These are phyloP conservation scores for Diachrysia chrysitis DNA, from an alignment of 2,888 invertebrate genomes.

Conservation along the genomic window DNA sequence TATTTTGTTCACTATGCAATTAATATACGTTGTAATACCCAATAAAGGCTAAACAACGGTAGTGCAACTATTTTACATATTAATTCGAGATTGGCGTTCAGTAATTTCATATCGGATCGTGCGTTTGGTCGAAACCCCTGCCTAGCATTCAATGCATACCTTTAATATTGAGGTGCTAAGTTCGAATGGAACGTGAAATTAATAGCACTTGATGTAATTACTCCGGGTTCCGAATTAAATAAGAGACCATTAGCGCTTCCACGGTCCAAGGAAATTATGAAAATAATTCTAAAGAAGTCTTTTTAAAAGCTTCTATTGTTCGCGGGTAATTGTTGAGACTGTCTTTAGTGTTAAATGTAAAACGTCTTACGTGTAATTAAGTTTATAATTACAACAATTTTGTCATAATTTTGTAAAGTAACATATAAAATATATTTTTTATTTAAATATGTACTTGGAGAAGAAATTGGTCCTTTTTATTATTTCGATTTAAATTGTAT, in stretches of 20 bases:
- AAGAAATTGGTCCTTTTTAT: background rate
- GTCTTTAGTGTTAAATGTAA: conserved; percentile 17
- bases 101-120: background rate
- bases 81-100: background rate
- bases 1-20: too few species aligned
- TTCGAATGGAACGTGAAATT: conserved; percentile 80
- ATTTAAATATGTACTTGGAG: background rate
- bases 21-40: background rate
- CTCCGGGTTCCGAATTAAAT: conserved; percentile 76
- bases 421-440: background rate
- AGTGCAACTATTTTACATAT: background rate
- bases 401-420: background rate
- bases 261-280: conserved; percentile 69
- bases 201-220: conserved; percentile 84
- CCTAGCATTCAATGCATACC: conserved; percentile 60
- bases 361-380: conserved; percentile 7
- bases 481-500: background rate
- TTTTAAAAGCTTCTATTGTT: conserved; percentile 73
- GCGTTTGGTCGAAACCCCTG: conserved; percentile 1
- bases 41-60: background rate
- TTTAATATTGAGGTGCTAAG: conserved; percentile 69
- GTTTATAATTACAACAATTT: background rate
- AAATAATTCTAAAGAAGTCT: conserved; percentile 73
- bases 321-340: conserved; percentile 67
- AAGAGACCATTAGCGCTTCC: conserved; percentile 77